Base-by-base conservation (phyloP, 2,797 vertebrate genomes). In the Geotrypetes seraphini region DNA sequence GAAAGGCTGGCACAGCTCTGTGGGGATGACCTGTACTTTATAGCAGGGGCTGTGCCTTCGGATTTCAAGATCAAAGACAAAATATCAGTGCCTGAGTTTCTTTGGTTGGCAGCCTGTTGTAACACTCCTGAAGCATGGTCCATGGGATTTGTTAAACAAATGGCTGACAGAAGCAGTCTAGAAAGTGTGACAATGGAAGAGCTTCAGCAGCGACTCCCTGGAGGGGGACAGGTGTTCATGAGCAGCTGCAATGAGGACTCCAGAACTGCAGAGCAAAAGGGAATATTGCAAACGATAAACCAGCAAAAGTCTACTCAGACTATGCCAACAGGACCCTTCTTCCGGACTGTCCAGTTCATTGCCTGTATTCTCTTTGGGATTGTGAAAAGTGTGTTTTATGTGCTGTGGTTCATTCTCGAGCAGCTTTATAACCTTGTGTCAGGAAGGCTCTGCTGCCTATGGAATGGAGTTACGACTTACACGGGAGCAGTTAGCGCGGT, bases 61-160 rank as follows among this genome's bases (percentile, higher is more conserved):
- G 47, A 19, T 2, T 12, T 31, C 31, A 59, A 1, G 28, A 28
- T 76, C 3, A 72, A 66, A 11, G 60, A 50, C 60, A 78, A 46
- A 31, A 51, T 85, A 24, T 19, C 68, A 0, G 9, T 82, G 19
- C 82, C 82, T 3, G 61, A 71, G 19, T 55, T 25, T 5, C 53
- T 83, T 4, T 85, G 82, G 82, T 52, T 85, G 31, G 82, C 82
- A 3, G 82, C 79, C 20, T 84, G 77, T 13, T 85, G 82, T 8
- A 68, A 71, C 5, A 18, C 26, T 19, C 51, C 65, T 0, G 39
- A 56, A 5, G 51, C 71, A 16, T 85, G 81, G 81, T 78, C 82
- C 20, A 36, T 80, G 52, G 79, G 67, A 19, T 60, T 84, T n/a
- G 46, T 78, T 31, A 77, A 78, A 38, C 57, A 46, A 12, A 20